These are phyloP conservation scores for Numenius phaeopus DNA, from an alignment of 2,797 vertebrate genomes.

Conservation along the genomic window DNA sequence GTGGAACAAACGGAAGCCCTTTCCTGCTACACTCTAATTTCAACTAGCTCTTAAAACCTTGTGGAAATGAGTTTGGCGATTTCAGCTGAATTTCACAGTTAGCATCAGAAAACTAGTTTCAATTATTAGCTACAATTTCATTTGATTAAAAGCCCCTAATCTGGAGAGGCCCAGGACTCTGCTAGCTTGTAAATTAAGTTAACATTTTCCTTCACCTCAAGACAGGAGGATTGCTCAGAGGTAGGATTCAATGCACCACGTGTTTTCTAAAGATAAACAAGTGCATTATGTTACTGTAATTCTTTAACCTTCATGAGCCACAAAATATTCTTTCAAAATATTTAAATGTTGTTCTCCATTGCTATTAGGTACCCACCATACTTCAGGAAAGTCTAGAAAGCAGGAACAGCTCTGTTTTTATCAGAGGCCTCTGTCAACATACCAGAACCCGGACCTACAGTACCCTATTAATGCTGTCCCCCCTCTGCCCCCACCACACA, in stretches of 20 bases:
- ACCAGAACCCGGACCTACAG: background rate
- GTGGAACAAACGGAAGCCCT: conserved; percentile 42
- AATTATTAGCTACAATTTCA: conserved; percentile 63
- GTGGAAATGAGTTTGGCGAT: conserved; percentile 45
- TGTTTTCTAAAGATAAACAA: conserved; percentile 62
- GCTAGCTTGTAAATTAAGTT: conserved; percentile 69
- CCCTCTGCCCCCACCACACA: no score
- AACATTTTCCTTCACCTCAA: conserved; percentile 63
- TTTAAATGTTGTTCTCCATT: conserved; percentile 21
- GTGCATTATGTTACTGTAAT: conserved; percentile 23
- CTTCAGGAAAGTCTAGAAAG: background rate
- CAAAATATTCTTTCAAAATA: conserved; percentile 26
- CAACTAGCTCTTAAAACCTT: conserved; percentile 45
- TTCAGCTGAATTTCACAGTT: conserved; percentile 60
- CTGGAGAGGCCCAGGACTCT: conserved; percentile 39
- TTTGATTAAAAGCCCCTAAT: conserved; percentile 69
- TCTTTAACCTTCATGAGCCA: conserved; percentile 19
- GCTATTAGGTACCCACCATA: background rate
- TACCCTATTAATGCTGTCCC: background rate
- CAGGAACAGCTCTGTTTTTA: background rate
- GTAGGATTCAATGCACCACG: conserved; percentile 39
- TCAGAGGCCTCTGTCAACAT: background rate
- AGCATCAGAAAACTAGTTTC: conserved; percentile 57
- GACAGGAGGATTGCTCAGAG: conserved; percentile 59
- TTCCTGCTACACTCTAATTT: conserved; percentile 34